Base-by-base conservation (phyloP, 2,888 invertebrate species). In the Caenorhabditis doughertyi region DNA sequence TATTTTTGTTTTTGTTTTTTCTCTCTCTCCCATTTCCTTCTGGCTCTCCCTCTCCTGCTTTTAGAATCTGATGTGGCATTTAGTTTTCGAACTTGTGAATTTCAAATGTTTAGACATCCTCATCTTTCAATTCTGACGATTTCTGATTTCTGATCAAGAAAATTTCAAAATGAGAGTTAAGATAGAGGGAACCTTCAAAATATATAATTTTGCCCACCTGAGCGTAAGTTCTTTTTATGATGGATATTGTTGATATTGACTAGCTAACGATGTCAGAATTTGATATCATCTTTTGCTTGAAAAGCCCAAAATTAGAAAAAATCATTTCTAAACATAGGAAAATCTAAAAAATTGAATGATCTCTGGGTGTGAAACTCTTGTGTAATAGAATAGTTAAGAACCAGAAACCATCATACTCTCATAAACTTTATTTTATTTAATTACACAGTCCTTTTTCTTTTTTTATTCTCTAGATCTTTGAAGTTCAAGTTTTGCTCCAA, bases 1-100 rank as follows among this genome's bases (percentile, higher is more conserved):
- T 27, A 13, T 49, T 74, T 55, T 42, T 65, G 35, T 58, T 58
- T 65, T 39, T 72, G 47, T 64, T 73, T 65, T 56, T 74, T 35
- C 16, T 21, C 27, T 25, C 29, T 29, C 25, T 64, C 51, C 29
- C 65, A 29, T 29, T 42, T 49, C 13, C 35, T 64, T 16, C 21
- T 18, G 21, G 21, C 51, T 35, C 47, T 13, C 8, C 47, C 3
- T 13, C 9, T 29, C 29, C 53, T 53, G 53, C 35, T 67, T 35
- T 53, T 35, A 0, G 29, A 53, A 51, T 67, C 35, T 51, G 25
- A n/a, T 29, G 29, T 49, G 49, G n/a, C 39, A 53, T 51, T 39
- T 67, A 53, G 53, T 53, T 53, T 53, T 53, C 67, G 53, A 67
- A 67, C 53, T 67, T 53, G n/a, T 53, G 3, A 27, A 35, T 39